Evolutionary conservation across 2,888 invertebrate species (phyloP), one percentile per base, ranked within the genome.

Genomic region (Linhomoeus sp.): DNA sequence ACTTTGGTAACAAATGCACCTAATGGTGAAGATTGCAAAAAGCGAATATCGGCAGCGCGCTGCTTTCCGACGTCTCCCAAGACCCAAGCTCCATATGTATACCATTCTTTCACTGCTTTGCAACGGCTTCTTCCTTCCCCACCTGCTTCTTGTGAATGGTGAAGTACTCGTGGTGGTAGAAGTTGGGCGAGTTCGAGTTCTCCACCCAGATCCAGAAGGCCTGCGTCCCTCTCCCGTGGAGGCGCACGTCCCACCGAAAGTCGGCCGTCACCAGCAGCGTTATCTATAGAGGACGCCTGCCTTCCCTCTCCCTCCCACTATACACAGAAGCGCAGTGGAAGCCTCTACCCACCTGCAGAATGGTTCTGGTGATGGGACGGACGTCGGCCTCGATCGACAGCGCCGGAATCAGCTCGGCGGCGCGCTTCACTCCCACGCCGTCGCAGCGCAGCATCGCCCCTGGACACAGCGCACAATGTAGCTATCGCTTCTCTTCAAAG

Each of bases 201-300:
- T 94, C 92, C 29, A 99, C 81, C 87, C 94, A 92, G 50, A 97
- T 76, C 83, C 88, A 94, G 68, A 88, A 99, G 0, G 82, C 77
- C 66, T 92, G 86, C 0, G 80, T 76, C 1, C 77, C 77, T 22
- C 79, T 79, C 0, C 87, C 83, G 63, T 90, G 88, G 43, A 85
- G 75, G 56, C 61, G 49, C 46, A 41, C 47, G 14, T 42, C 42
- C 43, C 45, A 43, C 49, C 52, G 62, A 54, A 72, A 73, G 56
- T 78, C 76, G 0, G 86, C 77, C 20, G 17, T 29, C 12, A 29
- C 29, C 7, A 12, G 5, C 29, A 29, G 29, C 29, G 29, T 29
- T 5, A 29, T 29, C 29, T 29, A 12, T 29, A 29, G n/a, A n/a
- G n/a, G n/a, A 29, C 29, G 29, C 12, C 29, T 29, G 7, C 12